Evolutionary conservation across 1,140 invertebrate genomes (phyloP), one percentile per base, ranked within the genome.

Genomic region (Drosophila novamexicana): DNA sequence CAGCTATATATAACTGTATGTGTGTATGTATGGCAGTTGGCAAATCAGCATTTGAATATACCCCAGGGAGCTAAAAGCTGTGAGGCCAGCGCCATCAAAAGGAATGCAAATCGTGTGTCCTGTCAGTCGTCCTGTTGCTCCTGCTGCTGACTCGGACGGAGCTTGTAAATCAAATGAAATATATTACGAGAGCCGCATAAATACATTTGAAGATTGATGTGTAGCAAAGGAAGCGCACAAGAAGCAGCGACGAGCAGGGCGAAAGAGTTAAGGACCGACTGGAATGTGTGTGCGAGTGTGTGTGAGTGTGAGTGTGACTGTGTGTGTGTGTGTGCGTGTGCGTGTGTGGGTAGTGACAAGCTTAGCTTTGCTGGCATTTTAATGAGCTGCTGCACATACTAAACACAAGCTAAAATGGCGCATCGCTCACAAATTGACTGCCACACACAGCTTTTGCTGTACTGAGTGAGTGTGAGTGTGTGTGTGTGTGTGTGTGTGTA

Each of bases 91-190:
- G 58, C 45, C 79, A 77, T 88, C 83, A 88, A 88, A 88, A 86
- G 76, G 79, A 88, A 88, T 88, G 83, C 79, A 86, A 86, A 86
- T 65, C 78, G 77, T 75, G 69, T 67, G 65, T 81, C 62, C 75
- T 81, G 75, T 72, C 69, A 36, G 39, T 34, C n/a, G 39, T 34
- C n/a, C 10, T 32, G 8, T 56, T 29, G 16, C 61, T 34, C 16
- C 8, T 10, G 29, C 34, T 56, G 74, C 52, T 54, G 18, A 52
- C 10, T 56, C 59, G 56, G 62, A 66, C 72, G 44, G 58, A 57
- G 70, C 72, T 88, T 82, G 79, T 83, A 86, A 86, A 88, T 86
- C 83, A 86, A 86, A 86, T 86, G 83, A 89, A 79, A 86, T 86
- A 86, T 86, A 89, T 89, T 73, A 75, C 79, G 52, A 66, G 64